Percentiles rank a stretch among this genome's conserved stretches.
phyloP scores from a whole-genome alignment of 2,888 invertebrate genomes.

The Leistus spinibarbis region DNA sequence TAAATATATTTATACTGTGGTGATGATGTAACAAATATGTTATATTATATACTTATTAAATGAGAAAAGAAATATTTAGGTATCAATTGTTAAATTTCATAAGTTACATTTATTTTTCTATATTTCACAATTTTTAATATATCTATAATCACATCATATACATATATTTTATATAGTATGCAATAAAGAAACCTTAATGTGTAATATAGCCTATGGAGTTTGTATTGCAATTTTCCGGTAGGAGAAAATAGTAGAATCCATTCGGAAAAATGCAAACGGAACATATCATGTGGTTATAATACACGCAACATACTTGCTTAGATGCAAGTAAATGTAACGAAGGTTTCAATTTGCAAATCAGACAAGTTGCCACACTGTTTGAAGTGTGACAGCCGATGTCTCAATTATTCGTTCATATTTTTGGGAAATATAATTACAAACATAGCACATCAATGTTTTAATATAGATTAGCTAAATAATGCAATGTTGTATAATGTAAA shows the following conservation, averaged over 20 bases:
- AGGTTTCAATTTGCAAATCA: slow-evolving; percentile 28
- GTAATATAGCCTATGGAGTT: slow-evolving; percentile 16
- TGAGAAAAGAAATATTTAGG: slow-evolving; percentile 6
- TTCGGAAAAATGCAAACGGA: slow-evolving; percentile 23
- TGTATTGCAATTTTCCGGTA: slow-evolving; percentile 29
- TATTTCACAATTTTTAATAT: slow-evolving; percentile 38
- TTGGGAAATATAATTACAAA: slow-evolving; percentile 54
- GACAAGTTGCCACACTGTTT: background rate
- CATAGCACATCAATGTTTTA: slow-evolving; percentile 55
- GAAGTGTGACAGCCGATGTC: slow-evolving; percentile 11
- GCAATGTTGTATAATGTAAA: slow-evolving; percentile 34
- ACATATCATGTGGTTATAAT: slow-evolving; percentile 8
- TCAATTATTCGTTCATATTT: slow-evolving; percentile 39
- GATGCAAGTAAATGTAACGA: slow-evolving; percentile 15
- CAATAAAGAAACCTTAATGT: slow-evolving; percentile 31
- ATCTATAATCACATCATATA: slow-evolving; percentile 38
- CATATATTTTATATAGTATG: slow-evolving; percentile 35
- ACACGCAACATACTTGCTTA: background rate
- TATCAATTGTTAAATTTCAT: slow-evolving; percentile 26
- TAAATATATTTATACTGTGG: too few species aligned
- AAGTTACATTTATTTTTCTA: slow-evolving; percentile 39
- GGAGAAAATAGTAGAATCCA: slow-evolving; percentile 12
- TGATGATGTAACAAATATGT: too few species aligned
- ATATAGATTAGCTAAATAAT: slow-evolving; percentile 54
- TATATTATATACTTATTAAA: too few species aligned